Base-by-base conservation (phyloP, 2,797 vertebrate species). In the Jordanella pulchra region DNA sequence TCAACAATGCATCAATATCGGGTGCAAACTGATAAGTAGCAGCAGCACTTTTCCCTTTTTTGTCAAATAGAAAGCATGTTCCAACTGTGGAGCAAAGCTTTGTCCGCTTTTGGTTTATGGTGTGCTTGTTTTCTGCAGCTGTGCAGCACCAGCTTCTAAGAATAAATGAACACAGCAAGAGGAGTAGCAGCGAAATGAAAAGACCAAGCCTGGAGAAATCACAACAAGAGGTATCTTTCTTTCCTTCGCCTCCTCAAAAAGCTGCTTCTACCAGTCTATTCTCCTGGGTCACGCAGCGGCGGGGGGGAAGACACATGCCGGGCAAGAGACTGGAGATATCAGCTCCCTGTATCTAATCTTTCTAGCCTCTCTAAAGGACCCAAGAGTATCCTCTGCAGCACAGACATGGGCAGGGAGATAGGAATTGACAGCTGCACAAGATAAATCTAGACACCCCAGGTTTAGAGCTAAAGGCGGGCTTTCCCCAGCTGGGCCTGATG, bases 341-440 rank as follows among this genome's bases (percentile, higher is more conserved):
- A 84, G 86, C 85, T 76, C 78, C 77, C 86, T 74, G 82, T 76
- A 93, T 93, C 92, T 92, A 88, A 91, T 92, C 91, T 89, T 78
- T 74, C 83, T 78, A 78, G 75, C 83, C 85, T 85, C 85, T 89
- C 84, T 87, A 87, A 91, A 85, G 87, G 80, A 83, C 89, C 89
- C 87, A 65, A 65, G 84, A 89, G 87, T 83, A 84, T 84, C 81
- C 82, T 87, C 85, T 87, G 77, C 81, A 75, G 84, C 76, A 60
- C 74, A 39, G 71, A 85, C 78, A 77, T n/a, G 51, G 71, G 69
- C 78, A 56, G 56, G 80, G 4, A 79, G 89, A 89, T 82, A 83
- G 78, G 60, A 86, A 75, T 68, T 32, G 72, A 88, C 86, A 88
- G 76, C 73, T 72, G 80, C 79, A 72, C 67, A 50, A 80, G 75